phyloP scores from a whole-genome alignment of 2,888 invertebrate species.

The Apodemia hepburni region DNA sequence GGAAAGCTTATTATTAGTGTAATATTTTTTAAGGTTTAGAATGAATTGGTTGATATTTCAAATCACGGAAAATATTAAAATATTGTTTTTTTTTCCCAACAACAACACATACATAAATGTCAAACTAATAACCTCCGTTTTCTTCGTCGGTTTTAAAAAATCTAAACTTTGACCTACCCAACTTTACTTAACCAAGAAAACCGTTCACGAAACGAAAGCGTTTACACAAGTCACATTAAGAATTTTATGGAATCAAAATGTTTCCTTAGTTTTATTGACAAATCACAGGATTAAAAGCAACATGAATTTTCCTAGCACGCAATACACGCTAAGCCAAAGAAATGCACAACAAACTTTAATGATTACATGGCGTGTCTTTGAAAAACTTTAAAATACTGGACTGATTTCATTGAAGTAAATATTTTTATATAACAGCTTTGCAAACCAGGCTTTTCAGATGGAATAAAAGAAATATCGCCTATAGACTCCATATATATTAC shows the following conservation, averaged over 20 bases:
- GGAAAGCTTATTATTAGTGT: too few relatives aligned
- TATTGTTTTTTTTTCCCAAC: too few relatives aligned
- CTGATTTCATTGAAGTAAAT: constrained; percentile 1
- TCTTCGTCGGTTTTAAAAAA: background rate
- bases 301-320: constrained; percentile 41
- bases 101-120: too few relatives aligned
- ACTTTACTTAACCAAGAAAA: background rate
- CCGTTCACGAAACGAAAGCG: background rate
- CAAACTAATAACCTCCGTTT: too few relatives aligned
- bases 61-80: too few relatives aligned
- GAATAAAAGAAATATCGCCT: background rate
- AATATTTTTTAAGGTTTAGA: too few relatives aligned
- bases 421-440: background rate
- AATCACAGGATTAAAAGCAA: constrained; percentile 33
- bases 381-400: constrained; percentile 45
- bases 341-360: constrained; percentile 54
- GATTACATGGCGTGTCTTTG: constrained; percentile 52
- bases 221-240: constrained; percentile 1
- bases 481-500: too few relatives aligned
- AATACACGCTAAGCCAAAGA: constrained; percentile 37
- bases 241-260: constrained; percentile 10
- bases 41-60: too few relatives aligned
- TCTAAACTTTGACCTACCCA: background rate
- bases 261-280: constrained; percentile 24
- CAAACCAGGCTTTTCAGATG: background rate